These are phyloP conservation scores for Choristoneura rosaceana DNA, from an alignment of 2,888 invertebrate genomes.

Conservation along the genomic window DNA sequence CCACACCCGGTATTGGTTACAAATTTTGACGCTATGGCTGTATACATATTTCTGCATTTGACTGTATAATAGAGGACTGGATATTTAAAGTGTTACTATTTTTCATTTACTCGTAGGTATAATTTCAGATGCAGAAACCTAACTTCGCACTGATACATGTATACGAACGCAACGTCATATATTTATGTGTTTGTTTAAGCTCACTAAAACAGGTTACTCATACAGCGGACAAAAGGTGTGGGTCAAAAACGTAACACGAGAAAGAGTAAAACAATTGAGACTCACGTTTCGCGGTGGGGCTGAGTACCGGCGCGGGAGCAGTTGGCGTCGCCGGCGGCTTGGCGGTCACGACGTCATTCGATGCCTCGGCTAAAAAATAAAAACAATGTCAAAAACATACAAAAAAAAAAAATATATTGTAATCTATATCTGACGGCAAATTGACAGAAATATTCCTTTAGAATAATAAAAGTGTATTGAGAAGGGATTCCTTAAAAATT, in stretches of 20 bases:
- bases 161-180: constrained; percentile 19
- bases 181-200: constrained; percentile 12
- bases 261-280: constrained; percentile 44
- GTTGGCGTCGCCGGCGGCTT: constrained; percentile 66
- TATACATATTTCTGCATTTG: too few species aligned
- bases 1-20: too few species aligned
- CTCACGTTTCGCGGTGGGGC: constrained; percentile 71
- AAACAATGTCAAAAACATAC: constrained; percentile 7
- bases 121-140: background rate
- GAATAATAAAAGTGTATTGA: background rate
- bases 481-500: too few species aligned
- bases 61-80: too few species aligned
- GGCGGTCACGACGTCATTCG: constrained; percentile 58
- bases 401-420: background rate
- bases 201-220: constrained; percentile 19
- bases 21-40: too few species aligned
- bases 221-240: constrained; percentile 52
- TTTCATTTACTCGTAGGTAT: too few species aligned
- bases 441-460: too few species aligned
- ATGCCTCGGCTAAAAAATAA: constrained; percentile 59
- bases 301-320: constrained; percentile 52
- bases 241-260: constrained; percentile 45
- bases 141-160: background rate
- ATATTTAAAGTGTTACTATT: too few species aligned
- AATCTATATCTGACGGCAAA: too few species aligned